Conservation (phyloP, 1,140 invertebrate genomes). For the Chironomus striatipennis region DNA sequence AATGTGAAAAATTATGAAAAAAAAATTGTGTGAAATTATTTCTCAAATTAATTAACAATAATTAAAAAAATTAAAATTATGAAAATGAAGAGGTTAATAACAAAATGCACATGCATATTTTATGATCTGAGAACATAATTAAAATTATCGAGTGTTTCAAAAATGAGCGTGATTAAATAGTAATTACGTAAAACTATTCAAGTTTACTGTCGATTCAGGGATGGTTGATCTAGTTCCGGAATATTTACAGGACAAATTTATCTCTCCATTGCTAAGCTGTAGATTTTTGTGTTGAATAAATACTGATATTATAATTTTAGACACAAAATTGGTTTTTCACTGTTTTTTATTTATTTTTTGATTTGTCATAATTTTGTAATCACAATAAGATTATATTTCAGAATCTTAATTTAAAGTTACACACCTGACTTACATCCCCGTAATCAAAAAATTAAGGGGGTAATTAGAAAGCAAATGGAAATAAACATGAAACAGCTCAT, state of each 20-base stretch:
- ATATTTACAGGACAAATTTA: no score
- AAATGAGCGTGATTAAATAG: no score
- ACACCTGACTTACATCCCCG: not conserved
- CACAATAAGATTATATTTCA: no score
- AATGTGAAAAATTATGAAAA: not conserved
- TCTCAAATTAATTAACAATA: not conserved
- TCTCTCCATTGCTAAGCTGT: no score
- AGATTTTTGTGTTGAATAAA: no score
- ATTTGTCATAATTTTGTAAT: no score
- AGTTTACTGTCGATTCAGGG: no score
- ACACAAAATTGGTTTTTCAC: not conserved
- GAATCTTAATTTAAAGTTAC: no score
- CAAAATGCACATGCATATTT: not conserved
- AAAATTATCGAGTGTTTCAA: no score
- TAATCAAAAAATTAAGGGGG: not conserved
- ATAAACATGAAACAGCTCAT: not conserved
- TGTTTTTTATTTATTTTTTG: not conserved
- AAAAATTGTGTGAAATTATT: not conserved
- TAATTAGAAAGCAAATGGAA: not conserved
- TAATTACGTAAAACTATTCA: no score
- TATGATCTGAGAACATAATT: not conserved
- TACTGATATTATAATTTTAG: no score
- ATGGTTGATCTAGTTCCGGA: no score
- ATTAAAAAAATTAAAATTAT: not conserved
- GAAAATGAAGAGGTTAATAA: not conserved